Percentiles rank a stretch among this genome's conserved stretches.
Evolutionary conservation across 2,113 vertebrate genomes (phyloP).

Genomic region (Osmerus eperlanus): DNA sequence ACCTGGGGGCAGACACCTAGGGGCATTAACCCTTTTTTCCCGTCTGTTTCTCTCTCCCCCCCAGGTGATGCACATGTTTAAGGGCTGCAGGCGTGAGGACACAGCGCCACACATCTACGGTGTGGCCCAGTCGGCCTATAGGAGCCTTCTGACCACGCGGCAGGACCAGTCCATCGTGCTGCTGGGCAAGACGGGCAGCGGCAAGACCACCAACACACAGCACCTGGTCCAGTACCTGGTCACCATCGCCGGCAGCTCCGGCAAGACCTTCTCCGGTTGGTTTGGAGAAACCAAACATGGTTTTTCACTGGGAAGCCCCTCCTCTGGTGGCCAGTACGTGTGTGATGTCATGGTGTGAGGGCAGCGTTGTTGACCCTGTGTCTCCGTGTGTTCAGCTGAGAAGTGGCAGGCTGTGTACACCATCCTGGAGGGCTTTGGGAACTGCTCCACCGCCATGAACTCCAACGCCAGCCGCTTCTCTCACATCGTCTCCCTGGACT

Average conservation of each 20-base stretch:
- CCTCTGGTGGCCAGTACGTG: too few species aligned
- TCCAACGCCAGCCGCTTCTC: slow-evolving; percentile 91
- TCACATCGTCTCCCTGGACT: slow-evolving; percentile 92
- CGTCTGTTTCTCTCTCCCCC: fast-evolving
- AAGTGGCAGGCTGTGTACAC: slow-evolving; percentile 96
- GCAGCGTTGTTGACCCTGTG: neutral
- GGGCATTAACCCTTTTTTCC: neutral
- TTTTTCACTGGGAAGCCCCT: neutral
- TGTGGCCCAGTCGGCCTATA: slow-evolving; percentile 89
- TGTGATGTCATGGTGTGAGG: too few species aligned
- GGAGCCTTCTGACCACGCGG: slow-evolving; percentile 88
- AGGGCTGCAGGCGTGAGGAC: slow-evolving; percentile 90
- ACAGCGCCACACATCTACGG: slow-evolving; percentile 89
- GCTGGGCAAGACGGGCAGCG: slow-evolving; percentile 88
- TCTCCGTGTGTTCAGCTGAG: slow-evolving; percentile 74
- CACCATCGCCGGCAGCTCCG: slow-evolving; percentile 81
- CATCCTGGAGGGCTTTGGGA: slow-evolving; percentile 93
- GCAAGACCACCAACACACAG: slow-evolving; percentile 93
- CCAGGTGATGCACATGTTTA: slow-evolving; percentile 99
- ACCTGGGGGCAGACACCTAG: neutral
- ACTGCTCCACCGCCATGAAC: slow-evolving; percentile 85
- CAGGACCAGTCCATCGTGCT: slow-evolving; percentile 92
- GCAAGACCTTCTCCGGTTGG: slow-evolving; percentile 89
- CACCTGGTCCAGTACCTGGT: slow-evolving; percentile 92
- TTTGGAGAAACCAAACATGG: neutral